Percentiles rank a stretch among this genome's conserved stretches.
Conservation (phyloP, 2,113 vertebrate species). For the Poicephalus meyeri region DNA sequence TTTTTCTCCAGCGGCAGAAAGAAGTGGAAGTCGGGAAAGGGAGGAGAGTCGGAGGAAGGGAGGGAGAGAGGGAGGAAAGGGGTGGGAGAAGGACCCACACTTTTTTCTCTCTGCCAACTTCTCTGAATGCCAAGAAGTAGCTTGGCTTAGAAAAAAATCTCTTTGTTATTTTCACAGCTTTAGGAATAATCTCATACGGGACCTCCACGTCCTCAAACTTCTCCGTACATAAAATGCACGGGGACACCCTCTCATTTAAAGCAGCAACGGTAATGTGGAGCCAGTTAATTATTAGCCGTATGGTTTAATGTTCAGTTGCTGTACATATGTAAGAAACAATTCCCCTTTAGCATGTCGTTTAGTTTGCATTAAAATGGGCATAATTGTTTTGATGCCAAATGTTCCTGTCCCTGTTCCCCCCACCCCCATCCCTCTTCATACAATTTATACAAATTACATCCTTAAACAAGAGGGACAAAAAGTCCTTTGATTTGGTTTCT, state of each 20-base stretch:
- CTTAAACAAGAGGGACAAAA: conserved; percentile 23
- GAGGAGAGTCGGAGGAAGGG: not conserved
- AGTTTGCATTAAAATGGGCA: conserved; percentile 62
- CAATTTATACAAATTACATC: conserved; percentile 20
- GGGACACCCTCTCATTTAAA: not conserved
- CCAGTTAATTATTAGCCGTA: conserved; percentile 55
- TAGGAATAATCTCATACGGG: conserved; percentile 44
- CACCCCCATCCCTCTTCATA: not conserved
- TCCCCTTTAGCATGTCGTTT: conserved; percentile 40
- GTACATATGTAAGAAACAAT: conserved; percentile 46
- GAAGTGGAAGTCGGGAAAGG: conserved; percentile 44
- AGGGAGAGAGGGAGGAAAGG: not conserved
- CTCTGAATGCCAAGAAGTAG: conserved; percentile 56
- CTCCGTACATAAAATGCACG: not conserved
- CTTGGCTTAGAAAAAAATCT: not conserved
- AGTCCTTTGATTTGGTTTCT: conserved; percentile 1
- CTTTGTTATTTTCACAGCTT: conserved; percentile 50
- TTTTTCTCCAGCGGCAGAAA: conserved; percentile 52
- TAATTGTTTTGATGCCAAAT: conserved; percentile 58
- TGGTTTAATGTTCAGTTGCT: conserved; percentile 57
- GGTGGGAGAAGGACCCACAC: not conserved
- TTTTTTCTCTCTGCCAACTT: conserved; percentile 66
- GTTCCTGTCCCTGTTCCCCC: not conserved
- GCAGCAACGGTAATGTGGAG: not conserved
- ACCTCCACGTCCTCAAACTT: conserved; percentile 18